Percentiles rank a stretch among this genome's conserved stretches.
These are phyloP conservation scores for Salticus scenicus DNA, from an alignment of 2,888 invertebrate genomes.

Conservation along the genomic window DNA sequence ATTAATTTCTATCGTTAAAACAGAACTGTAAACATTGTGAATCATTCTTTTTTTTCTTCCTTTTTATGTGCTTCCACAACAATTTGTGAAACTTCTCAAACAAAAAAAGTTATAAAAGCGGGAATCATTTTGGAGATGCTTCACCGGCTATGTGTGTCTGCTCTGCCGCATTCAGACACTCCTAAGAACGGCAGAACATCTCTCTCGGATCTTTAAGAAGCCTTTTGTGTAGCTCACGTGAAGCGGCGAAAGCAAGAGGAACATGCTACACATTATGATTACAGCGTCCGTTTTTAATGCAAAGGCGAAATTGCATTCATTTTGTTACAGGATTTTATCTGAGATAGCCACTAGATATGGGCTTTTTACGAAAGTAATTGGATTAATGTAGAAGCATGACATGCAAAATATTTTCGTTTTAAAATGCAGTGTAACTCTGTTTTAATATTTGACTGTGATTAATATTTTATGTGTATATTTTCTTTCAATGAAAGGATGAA, in stretches of 20 bases:
- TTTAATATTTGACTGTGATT: too few species aligned
- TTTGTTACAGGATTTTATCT: neutral
- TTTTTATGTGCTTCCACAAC: neutral
- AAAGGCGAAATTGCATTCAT: neutral
- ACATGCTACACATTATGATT: conserved; percentile 1
- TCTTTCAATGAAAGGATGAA: neutral
- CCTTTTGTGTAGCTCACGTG: neutral
- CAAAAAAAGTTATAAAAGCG: conserved; percentile 3
- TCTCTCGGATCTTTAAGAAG: neutral
- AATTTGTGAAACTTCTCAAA: neutral
- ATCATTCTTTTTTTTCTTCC: neutral
- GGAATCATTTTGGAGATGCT: conserved; percentile 29
- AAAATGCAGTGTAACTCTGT: too few species aligned
- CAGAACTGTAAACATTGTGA: conserved; percentile 1
- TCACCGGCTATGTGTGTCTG: conserved; percentile 44
- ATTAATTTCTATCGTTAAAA: neutral
- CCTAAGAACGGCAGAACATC: neutral
- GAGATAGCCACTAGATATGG: neutral
- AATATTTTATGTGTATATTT: neutral
- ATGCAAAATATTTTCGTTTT: neutral
- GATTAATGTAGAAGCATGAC: neutral
- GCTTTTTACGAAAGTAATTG: neutral
- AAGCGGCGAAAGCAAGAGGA: conserved; percentile 8
- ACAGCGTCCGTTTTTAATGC: neutral
- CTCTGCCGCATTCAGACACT: neutral